Evolutionary conservation across 2,888 invertebrate genomes (phyloP), one percentile per base, ranked within the genome.

Genomic region (Unio pictorum): DNA sequence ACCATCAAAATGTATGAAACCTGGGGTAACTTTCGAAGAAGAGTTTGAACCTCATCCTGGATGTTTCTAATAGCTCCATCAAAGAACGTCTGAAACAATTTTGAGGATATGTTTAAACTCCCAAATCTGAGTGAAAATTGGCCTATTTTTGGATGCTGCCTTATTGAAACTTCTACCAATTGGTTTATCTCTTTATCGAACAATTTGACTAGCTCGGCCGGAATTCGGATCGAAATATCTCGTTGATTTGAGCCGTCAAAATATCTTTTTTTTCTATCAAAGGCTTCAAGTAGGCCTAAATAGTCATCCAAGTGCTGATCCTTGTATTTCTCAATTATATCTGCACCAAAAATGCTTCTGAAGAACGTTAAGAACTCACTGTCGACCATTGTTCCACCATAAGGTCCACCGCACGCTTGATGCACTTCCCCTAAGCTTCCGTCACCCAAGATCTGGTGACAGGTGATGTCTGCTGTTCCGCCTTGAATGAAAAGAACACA

Each of bases 361-460:
- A 61, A 28, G 4, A 61, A 61, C 28, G 17, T 61, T 7, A 20
- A 20, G 28, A 28, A 61, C 30, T 61, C 61, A 61, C 7, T 28
- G 17, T 61, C 61, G 18, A 61, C 61, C 26, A 26, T 28, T 30
- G 26, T 61, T 26, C 61, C 61, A 30, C 61, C 61, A 28, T 61
- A 61, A 26, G 15, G 17, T 26, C 61, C 61, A 28, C 61, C 61
- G 30, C 28, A 61, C 20, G 61, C 61, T 3, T 6, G 26, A 20
- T 61, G 18, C 30, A 61, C 17, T 61, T 61, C 61, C n/a, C 26
- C 8, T 28, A 61, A 28, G 28, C 20, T 28, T 20, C 30, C 30
- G 20, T 26, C 26, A 28, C 17, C 20, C n/a, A 34, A 28, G 7
- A 61, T 34, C 61, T 61, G 17, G 7, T 28, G 28, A 8, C 26